Percentiles rank a stretch among this genome's conserved stretches.
Evolutionary conservation across 2,113 vertebrate genomes (phyloP).

Genomic region (Dermatemys mawii): DNA sequence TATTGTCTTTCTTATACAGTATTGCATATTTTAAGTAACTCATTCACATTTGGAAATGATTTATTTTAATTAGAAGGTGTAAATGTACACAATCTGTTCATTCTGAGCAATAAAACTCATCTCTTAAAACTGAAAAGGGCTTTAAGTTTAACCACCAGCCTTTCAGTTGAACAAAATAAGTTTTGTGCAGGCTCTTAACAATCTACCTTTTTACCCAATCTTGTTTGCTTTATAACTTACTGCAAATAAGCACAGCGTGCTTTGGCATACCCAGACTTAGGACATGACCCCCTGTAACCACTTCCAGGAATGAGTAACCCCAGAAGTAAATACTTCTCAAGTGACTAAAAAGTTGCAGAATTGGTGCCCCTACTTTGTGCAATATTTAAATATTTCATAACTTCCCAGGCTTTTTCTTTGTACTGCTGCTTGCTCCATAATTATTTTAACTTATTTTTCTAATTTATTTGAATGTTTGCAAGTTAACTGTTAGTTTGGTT

Average conservation of each 20-base stretch:
- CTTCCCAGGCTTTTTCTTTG: fast-evolving
- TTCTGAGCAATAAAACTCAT: neutral
- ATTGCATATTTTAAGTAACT: fast-evolving
- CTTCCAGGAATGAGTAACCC: fast-evolving
- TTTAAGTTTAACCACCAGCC: fast-evolving
- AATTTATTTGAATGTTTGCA: fast-evolving
- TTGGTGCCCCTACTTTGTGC: fast-evolving
- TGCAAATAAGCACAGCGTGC: fast-evolving
- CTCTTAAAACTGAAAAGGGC: fast-evolving
- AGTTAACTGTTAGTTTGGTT: neutral
- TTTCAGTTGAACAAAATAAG: fast-evolving
- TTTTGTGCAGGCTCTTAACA: fast-evolving
- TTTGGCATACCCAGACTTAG: neutral
- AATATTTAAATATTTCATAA: neutral
- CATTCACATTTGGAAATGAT: fast-evolving
- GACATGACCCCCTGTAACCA: fast-evolving
- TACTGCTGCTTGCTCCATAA: neutral
- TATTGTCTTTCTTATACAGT: neutral
- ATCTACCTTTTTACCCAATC: no score
- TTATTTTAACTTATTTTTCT: neutral
- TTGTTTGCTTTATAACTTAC: neutral
- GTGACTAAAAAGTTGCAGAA: neutral
- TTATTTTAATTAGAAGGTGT: fast-evolving
- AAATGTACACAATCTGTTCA: fast-evolving
- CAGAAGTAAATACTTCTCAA: fast-evolving